Base-by-base conservation (phyloP, 2,888 invertebrate genomes). In the Trachelus stipa region DNA sequence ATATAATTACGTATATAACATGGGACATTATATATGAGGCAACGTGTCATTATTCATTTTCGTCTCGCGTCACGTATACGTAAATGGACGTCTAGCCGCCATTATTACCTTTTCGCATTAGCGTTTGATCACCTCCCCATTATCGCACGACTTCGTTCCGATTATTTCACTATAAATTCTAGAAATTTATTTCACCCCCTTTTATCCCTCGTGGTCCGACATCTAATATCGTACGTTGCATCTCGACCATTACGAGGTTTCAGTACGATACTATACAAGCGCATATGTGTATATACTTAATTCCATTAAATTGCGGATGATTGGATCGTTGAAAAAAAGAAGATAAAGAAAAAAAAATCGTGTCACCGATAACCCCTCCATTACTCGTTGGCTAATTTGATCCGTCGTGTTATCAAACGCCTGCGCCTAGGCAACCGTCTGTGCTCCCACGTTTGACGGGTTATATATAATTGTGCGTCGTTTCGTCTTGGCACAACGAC, bases 81-180 rank as follows among this genome's bases (percentile, higher is more conserved):
- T 33, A 71, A 71, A 71, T 71, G 71, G 34, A 34, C 34, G n/a
- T 4, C 11, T 71, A 12, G 23, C 12, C 31, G 33, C 31, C 12
- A 35, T 33, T 40, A 34, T 56, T 73, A 40, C 12, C 12, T 56
- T 33, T 40, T 76, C 56, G 74, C 74, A 69, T 80, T 73, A 40
- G 69, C 79, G 69, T 75, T 77, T 71, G 33, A 79, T 79, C 75
- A 69, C 56, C 73, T 68, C 56, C 75, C 35, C 73, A 73, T 74
- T 71, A 56, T 79, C 76, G 75, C 76, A 69, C 73, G 76, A 80
- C 71, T 71, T 56, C 56, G 56, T 23, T 56, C 56, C 56, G 56
- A 23, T 56, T 56, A 56, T 23, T 56, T 56, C 56, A 23, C 56
- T 56, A 56, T 56, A 56, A 56, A 23, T 56, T 9, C 56, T 56